These are phyloP conservation scores for Papilio xuthus DNA, from an alignment of 1,140 invertebrate species.

Conservation along the genomic window DNA sequence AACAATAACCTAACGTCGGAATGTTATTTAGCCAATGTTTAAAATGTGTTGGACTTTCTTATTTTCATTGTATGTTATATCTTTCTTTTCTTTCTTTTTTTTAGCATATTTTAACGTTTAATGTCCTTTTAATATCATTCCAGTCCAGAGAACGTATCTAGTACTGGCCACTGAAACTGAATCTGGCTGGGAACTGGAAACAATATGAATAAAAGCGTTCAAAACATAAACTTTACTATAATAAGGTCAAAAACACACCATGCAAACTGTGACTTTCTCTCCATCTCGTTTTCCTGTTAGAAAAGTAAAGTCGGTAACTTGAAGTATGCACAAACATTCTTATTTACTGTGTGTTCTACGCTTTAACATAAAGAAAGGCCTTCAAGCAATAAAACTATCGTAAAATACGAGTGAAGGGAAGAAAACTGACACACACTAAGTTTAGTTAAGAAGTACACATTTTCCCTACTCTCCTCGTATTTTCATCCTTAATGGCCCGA, in stretches of 20 bases:
- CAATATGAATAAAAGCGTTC: too few relatives aligned
- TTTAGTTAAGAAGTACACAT: not conserved
- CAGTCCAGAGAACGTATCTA: too few relatives aligned
- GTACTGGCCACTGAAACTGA: too few relatives aligned
- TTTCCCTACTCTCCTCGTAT: not conserved
- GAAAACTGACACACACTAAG: not conserved
- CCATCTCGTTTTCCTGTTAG: not conserved
- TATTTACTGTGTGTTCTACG: not conserved
- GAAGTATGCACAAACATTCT: not conserved
- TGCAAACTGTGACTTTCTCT: not conserved
- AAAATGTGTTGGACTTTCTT: not conserved
- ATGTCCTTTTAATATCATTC: not conserved
- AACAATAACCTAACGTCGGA: not conserved
- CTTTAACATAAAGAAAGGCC: not conserved
- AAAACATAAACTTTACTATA: too few relatives aligned
- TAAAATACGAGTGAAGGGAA: not conserved
- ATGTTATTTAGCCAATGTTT: not conserved
- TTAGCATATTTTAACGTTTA: too few relatives aligned
- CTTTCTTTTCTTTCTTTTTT: not conserved
- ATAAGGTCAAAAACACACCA: too few relatives aligned
- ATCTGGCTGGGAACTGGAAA: too few relatives aligned
- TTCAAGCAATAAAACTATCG: not conserved
- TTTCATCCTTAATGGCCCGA: not conserved
- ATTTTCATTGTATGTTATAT: not conserved
- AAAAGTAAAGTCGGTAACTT: not conserved